Evolutionary conservation across 1,140 invertebrate genomes (phyloP), one percentile per base, ranked within the genome.

Genomic region (Teleogryllus occipitalis): DNA sequence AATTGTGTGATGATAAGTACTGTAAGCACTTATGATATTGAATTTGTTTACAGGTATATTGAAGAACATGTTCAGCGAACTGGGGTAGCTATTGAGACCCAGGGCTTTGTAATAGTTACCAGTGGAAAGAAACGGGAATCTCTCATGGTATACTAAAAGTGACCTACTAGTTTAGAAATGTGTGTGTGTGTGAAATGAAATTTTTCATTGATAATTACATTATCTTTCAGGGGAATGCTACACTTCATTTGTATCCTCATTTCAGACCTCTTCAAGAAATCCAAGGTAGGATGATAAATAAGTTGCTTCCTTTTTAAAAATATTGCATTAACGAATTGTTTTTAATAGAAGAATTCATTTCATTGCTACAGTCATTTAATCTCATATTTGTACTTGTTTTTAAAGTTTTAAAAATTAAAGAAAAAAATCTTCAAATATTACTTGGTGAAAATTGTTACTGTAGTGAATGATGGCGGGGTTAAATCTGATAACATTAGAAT

Each of bases 61-160:
- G 90, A 90, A 82, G 90, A 91, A 83, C 87, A 90, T 84, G 87
- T 91, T 14, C 88, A 90, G 81, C 87, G 87, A 82, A 91, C 90
- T 39, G 90, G 90, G 54, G 90, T 91, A 78, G 90, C 90, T 14
- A 91, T 91, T 83, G 90, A 91, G 83, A 91, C 90, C 7, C 90
- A 91, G 83, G 90, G 90, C 7, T 90, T 91, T 82, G 87, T 87
- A 46, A 86, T 91, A 81, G 87, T 91, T 39, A 90, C 89, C 0
- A 89, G 88, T 85, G 90, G 90, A 46, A 85, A 87, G 80, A 89
- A 89, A 81, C 82, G 90, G 80, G 90, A 91, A 84, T 88, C 89
- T 22, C 85, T 91, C 18, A 89, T 89, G 73, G 89, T 90, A 83
- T 83, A 82, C 18, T 39, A 39, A 39, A 39, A 39, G 27, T 39